Evolutionary conservation across 1,140 invertebrate genomes (phyloP).

Genomic region (Oncopeltus fasciatus): DNA sequence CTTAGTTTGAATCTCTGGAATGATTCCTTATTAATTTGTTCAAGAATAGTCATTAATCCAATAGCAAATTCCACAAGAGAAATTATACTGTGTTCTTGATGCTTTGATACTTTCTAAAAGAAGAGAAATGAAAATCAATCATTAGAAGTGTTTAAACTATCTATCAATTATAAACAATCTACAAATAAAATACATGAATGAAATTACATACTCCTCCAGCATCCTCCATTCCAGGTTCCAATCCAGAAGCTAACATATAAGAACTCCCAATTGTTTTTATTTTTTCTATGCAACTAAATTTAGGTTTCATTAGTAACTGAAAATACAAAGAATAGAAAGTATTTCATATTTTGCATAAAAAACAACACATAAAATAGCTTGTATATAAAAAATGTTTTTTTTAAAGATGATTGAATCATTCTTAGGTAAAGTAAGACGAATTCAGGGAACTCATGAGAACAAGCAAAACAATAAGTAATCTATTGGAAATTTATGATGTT

Average conservation of each 20-base stretch:
- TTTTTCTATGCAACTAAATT: constrained; percentile 92
- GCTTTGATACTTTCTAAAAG: constrained; percentile 49
- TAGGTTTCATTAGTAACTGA: constrained; percentile 76
- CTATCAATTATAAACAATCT: background rate
- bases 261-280: constrained; percentile 98
- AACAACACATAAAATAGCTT: too few relatives aligned
- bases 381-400: too few relatives aligned
- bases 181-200: background rate
- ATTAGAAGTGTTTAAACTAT: background rate
- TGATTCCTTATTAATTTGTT: constrained; percentile 91
- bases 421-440: too few relatives aligned
- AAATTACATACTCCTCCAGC: constrained; percentile 40
- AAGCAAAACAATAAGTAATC: too few relatives aligned
- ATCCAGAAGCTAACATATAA: constrained; percentile 92
- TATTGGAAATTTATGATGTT: too few relatives aligned
- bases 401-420: too few relatives aligned
- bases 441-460: too few relatives aligned
- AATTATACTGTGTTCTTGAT: constrained; percentile 73
- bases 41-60: constrained; percentile 76
- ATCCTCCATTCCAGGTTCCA: constrained; percentile 74
- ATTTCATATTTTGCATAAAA: too few relatives aligned
- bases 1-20: constrained; percentile 88
- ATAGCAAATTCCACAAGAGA: constrained; percentile 88
- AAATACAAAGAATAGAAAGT: too few relatives aligned
- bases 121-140: background rate